Evolutionary conservation across 2,888 invertebrate species (phyloP).

Genomic region (Mythimna lalbum): DNA sequence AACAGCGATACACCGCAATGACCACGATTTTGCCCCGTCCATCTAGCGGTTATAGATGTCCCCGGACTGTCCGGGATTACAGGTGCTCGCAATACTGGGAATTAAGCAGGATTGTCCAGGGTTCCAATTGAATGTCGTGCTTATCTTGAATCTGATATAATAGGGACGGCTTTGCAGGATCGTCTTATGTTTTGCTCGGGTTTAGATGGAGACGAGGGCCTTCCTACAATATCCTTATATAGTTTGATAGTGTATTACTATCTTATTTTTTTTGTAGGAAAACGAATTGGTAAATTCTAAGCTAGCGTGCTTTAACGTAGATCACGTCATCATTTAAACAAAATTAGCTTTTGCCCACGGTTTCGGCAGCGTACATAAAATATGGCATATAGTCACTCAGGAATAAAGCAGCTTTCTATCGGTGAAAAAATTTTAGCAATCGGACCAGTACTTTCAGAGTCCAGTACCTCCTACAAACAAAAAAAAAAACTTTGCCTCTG

Average conservation of each 20-base stretch:
- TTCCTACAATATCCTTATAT: background rate
- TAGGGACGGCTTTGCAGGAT: slow-evolving; percentile 29
- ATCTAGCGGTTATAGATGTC: slow-evolving; percentile 37
- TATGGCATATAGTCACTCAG: no score
- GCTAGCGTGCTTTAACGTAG: no score
- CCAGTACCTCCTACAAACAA: no score
- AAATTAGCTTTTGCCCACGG: no score
- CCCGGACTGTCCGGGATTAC: slow-evolving; percentile 46
- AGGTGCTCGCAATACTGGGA: slow-evolving; percentile 67
- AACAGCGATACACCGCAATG: slow-evolving; percentile 15
- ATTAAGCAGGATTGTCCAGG: slow-evolving; percentile 81
- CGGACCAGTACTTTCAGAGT: no score
- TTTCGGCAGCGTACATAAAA: no score
- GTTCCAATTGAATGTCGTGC: slow-evolving; percentile 55
- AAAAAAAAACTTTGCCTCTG: no score
- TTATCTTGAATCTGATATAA: slow-evolving; percentile 54
- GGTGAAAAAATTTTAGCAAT: no score
- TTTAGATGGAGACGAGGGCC: slow-evolving; percentile 2
- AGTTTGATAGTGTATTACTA: background rate
- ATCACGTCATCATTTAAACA: no score
- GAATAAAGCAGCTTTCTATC: no score
- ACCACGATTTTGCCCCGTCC: slow-evolving; percentile 24
- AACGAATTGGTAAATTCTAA: no score
- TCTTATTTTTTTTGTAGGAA: background rate
- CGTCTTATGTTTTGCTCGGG: slow-evolving; percentile 36